Evolutionary conservation across 2,888 invertebrate species (phyloP).

Genomic region (Leptinotarsa peninsularis): DNA sequence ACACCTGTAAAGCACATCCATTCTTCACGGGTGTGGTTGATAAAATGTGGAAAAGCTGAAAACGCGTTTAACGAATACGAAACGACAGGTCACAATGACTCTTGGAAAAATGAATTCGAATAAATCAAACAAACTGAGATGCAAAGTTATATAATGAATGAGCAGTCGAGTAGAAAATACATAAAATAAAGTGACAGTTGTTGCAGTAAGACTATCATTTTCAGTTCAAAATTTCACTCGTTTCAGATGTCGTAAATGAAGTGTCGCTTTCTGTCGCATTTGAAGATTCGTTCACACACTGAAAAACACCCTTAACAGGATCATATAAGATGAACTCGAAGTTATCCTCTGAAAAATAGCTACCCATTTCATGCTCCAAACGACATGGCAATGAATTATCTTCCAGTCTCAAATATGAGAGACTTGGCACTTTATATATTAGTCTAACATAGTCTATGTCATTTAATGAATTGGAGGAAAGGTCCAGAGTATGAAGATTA

Average conservation of each 20-base stretch:
- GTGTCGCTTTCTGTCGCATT: neutral
- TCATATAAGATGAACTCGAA: conserved; percentile 55
- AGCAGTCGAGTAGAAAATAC: too few species aligned
- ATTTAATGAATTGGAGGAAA: conserved; percentile 59
- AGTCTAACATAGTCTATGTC: conserved; percentile 59
- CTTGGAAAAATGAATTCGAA: too few species aligned
- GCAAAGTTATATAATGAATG: too few species aligned
- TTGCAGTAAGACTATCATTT: neutral
- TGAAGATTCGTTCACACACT: conserved; percentile 47
- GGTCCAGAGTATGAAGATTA: conserved; percentile 59
- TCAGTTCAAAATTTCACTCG: neutral
- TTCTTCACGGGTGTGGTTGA: too few species aligned
- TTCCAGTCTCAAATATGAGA: conserved; percentile 56
- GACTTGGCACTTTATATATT: conserved; percentile 56
- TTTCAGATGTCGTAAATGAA: neutral
- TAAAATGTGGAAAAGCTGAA: too few species aligned
- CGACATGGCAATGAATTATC: conserved; percentile 59
- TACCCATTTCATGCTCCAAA: conserved; percentile 58
- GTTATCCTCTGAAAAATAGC: conserved; percentile 56
- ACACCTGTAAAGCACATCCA: too few species aligned
- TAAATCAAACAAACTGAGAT: too few species aligned
- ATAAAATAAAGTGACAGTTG: too few species aligned
- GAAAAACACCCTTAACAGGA: conserved; percentile 42
- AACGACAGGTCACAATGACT: too few species aligned
- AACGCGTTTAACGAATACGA: too few species aligned